A percentile compares a stretch with the other conserved stretches of the same genome.
Evolutionary conservation across 2,888 invertebrate genomes (phyloP).

Genomic region (Carcina quercana): DNA sequence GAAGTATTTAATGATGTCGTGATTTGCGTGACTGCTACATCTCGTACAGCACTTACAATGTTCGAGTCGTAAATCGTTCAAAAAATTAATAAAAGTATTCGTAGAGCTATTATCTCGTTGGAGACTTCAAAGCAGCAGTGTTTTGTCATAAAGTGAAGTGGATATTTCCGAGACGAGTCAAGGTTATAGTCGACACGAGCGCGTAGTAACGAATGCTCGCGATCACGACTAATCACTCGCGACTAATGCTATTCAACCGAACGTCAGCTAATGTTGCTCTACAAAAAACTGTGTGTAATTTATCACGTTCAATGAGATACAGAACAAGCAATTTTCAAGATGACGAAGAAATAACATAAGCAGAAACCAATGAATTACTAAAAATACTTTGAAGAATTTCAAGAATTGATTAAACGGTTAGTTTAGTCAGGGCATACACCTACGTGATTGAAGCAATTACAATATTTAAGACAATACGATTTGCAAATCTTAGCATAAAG

Average conservation of each 20-base stretch:
- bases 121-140: conserved; percentile 4
- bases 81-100: conserved; percentile 1
- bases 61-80: conserved; percentile 1
- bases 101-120: background rate
- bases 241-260: conserved; percentile 24
- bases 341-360: too few relatives aligned
- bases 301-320: conserved; percentile 11
- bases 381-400: too few relatives aligned
- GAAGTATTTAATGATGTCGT: conserved; percentile 18
- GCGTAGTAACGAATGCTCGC: conserved; percentile 17
- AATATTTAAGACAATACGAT: too few relatives aligned
- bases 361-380: too few relatives aligned
- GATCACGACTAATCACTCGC: conserved; percentile 30
- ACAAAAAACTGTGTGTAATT: conserved; percentile 14
- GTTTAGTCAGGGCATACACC: too few relatives aligned
- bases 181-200: conserved; percentile 34
- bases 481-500: too few relatives aligned
- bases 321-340: too few relatives aligned
- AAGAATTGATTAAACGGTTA: too few relatives aligned
- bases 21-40: conserved; percentile 22
- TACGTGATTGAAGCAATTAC: too few relatives aligned
- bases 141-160: conserved; percentile 10
- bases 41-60: background rate
- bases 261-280: conserved; percentile 15
- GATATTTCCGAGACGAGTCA: conserved; percentile 29